phyloP scores from a whole-genome alignment of 2,113 vertebrate species.

The Anguilla japonica region DNA sequence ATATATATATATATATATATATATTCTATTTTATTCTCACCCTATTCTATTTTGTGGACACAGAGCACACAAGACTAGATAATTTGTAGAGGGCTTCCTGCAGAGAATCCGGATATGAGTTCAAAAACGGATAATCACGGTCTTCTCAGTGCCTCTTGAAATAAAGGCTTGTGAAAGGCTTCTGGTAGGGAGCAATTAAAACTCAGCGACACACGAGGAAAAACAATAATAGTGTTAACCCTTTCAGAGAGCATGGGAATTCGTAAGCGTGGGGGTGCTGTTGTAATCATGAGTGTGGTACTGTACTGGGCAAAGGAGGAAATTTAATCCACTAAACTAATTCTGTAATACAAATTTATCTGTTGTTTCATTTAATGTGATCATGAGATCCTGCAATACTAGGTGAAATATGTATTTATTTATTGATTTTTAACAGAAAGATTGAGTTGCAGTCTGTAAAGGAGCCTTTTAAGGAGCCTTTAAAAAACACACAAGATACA shows the following conservation, averaged over 20 bases:
- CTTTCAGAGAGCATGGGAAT: not conserved
- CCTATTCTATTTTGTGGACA: not conserved
- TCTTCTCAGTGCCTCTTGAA: not conserved
- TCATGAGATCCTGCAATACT: not conserved
- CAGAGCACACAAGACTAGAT: no score
- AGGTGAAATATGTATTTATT: not conserved
- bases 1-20: not conserved
- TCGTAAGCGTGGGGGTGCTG: not conserved
- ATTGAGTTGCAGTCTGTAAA: no score
- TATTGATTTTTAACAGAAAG: no score
- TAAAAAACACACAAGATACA: no score
- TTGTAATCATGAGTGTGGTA: not conserved
- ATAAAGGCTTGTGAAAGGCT: not conserved
- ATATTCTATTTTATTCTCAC: not conserved
- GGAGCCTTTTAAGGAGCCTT: no score
- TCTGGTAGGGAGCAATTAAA: constrained; percentile 2
- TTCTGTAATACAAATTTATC: no score
- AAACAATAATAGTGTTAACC: not conserved
- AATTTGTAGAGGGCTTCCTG: no score
- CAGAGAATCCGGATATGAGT: not conserved
- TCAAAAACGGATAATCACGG: not conserved
- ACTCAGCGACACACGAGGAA: not conserved
- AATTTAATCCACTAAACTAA: not conserved
- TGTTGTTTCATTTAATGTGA: not conserved
- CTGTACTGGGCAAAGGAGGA: not conserved